phyloP scores from a whole-genome alignment of 2,113 vertebrate species.

The Oreochromis aureus region DNA sequence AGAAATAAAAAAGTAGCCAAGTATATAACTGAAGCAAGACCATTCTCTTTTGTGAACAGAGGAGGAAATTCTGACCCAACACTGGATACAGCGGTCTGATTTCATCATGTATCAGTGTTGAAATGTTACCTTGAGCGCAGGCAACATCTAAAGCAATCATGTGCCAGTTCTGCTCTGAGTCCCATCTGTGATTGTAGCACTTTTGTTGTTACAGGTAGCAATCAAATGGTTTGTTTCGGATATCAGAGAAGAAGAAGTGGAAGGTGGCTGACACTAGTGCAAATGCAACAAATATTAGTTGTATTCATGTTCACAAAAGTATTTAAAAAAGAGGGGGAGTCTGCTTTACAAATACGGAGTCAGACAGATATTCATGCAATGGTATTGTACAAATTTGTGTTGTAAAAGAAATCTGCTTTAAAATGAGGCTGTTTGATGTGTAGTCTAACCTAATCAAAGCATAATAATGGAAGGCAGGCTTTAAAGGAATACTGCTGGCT shows the following conservation, averaged over 20 bases:
- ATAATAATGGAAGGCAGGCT: not conserved
- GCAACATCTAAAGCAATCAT: slow-evolving; percentile 40
- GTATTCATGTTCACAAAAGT: not conserved
- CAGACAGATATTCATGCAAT: not conserved
- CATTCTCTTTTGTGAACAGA: not conserved
- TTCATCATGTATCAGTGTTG: slow-evolving; percentile 11
- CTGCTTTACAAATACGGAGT: not conserved
- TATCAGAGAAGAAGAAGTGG: not conserved
- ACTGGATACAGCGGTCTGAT: not conserved
- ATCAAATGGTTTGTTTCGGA: slow-evolving; percentile 32
- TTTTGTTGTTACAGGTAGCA: slow-evolving; percentile 26
- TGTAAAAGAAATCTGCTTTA: not conserved
- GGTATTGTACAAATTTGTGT: not conserved
- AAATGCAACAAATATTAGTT: not conserved
- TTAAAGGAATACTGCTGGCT: not conserved
- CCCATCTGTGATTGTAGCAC: slow-evolving; percentile 49
- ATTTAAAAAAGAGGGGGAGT: not conserved
- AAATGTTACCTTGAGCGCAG: slow-evolving; percentile 36
- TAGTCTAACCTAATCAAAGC: not conserved
- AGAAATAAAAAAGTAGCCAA: not conserved
- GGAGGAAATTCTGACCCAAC: not conserved
- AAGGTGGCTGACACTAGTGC: not conserved
- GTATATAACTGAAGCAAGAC: not conserved
- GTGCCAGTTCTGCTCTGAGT: slow-evolving; percentile 29
- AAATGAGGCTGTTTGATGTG: not conserved